phyloP scores from a whole-genome alignment of 2,113 vertebrate species.

The Nerophis lumbriciformis region DNA sequence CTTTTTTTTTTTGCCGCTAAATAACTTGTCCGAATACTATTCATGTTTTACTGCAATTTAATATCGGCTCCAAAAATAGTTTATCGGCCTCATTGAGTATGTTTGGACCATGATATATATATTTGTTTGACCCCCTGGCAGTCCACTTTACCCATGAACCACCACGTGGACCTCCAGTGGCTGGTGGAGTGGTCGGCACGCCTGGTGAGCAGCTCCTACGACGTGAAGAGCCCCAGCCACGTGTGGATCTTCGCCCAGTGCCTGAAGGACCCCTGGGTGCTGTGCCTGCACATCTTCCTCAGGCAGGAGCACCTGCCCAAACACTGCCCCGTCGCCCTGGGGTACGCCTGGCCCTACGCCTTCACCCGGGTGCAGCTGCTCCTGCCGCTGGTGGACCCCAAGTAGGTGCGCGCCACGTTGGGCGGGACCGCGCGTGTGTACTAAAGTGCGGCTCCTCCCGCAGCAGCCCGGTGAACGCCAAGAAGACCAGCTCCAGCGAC shows the following conservation, averaged over 20 bases:
- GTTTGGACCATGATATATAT: not conserved
- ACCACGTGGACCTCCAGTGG: conserved; percentile 94
- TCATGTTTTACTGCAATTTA: no score
- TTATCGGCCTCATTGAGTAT: no score
- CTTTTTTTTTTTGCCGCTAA: no score
- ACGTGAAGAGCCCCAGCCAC: conserved; percentile 95
- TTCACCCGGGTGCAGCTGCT: conserved; percentile 93
- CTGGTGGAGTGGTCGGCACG: conserved; percentile 95
- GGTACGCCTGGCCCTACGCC: conserved; percentile 95
- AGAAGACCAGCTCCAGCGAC: conserved; percentile 90
- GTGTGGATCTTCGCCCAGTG: conserved; percentile 98
- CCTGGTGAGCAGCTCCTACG: conserved; percentile 92
- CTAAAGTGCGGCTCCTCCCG: not conserved
- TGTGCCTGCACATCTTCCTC: conserved; percentile 96
- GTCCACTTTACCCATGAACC: conserved; percentile 83
- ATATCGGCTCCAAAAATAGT: no score
- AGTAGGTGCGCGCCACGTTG: conserved; percentile 68
- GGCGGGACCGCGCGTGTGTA: not conserved
- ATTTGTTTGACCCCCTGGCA: conserved; percentile 36
- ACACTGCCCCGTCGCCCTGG: conserved; percentile 91
- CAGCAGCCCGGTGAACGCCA: conserved; percentile 94
- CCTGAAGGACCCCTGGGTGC: conserved; percentile 93
- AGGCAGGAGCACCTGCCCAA: conserved; percentile 95
- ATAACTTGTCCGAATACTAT: no score
- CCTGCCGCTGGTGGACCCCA: conserved; percentile 93